Evolutionary conservation across 2,888 invertebrate species (phyloP).

Genomic region (Eupithecia inturbata): DNA sequence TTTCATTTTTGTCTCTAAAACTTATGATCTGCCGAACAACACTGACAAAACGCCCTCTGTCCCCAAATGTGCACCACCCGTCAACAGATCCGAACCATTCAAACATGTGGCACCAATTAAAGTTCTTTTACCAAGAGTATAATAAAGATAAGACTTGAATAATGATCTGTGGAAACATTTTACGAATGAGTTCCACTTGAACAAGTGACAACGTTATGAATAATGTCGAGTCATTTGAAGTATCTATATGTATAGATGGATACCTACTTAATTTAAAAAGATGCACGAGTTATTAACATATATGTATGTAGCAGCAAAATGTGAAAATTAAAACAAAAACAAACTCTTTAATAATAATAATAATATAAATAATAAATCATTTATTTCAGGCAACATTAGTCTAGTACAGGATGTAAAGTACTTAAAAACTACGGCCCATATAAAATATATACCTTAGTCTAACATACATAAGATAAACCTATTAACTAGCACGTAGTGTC

Average conservation of each 20-base stretch:
- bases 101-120: conserved; percentile 81
- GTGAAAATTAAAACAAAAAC: no score
- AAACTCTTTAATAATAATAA: no score
- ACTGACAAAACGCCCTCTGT: conserved; percentile 56
- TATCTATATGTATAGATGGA: neutral
- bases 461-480: no score
- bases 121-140: conserved; percentile 75
- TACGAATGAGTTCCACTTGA: conserved; percentile 76
- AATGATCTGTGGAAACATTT: conserved; percentile 77
- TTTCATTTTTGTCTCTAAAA: neutral
- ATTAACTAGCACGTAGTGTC: no score
- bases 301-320: no score
- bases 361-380: no score
- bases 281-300: no score
- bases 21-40: conserved; percentile 38
- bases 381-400: no score
- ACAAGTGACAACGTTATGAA: conserved; percentile 68
- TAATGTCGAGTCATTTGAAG: conserved; percentile 35
- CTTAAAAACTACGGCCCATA: no score
- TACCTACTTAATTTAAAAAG: no score
- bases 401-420: no score
- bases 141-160: conserved; percentile 79
- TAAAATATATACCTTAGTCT: no score
- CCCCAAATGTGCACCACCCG: conserved; percentile 64
- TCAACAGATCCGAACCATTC: conserved; percentile 65